These are phyloP conservation scores for Caenorhabditis sp. DNA, from an alignment of 2,888 invertebrate species.

Conservation along the genomic window DNA sequence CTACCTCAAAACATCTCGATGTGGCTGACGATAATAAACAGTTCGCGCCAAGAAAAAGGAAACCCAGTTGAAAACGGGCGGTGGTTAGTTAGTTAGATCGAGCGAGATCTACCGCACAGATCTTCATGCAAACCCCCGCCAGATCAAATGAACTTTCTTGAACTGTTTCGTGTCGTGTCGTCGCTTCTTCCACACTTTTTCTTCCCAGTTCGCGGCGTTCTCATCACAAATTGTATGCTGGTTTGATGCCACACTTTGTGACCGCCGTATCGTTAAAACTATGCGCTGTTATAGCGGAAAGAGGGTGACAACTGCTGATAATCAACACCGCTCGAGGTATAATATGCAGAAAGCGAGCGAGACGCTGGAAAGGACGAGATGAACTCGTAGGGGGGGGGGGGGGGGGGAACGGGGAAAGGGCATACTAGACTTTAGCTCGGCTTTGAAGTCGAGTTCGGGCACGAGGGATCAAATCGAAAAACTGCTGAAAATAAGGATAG, in stretches of 20 bases:
- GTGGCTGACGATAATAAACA: neutral
- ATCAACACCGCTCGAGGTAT: constrained; percentile 22
- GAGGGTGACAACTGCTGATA: constrained; percentile 15
- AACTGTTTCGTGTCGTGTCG: constrained; percentile 1
- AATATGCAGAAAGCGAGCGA: too few species aligned
- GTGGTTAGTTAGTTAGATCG: neutral
- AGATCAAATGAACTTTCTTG: constrained; percentile 28
- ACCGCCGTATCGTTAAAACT: constrained; percentile 45
- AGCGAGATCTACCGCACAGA: constrained; percentile 2
- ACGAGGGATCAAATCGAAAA: too few species aligned
- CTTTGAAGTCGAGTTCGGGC: too few species aligned
- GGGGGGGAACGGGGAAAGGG: too few species aligned
- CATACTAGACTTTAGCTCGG: constrained; percentile 2
- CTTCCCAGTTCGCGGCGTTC: constrained; percentile 37
- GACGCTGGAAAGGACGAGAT: too few species aligned
- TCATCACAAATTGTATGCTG: constrained; percentile 33
- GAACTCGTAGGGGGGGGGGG: too few species aligned
- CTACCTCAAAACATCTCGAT: neutral
- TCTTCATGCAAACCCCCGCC: neutral
- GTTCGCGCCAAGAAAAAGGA: neutral
- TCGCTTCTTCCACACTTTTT: constrained; percentile 6
- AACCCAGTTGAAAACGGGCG: neutral
- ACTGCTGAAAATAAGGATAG: too few species aligned
- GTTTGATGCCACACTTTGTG: constrained; percentile 55
- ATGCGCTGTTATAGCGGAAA: too few species aligned